Evolutionary conservation across 1,140 invertebrate species (phyloP).

Genomic region (Portunus trituberculatus): DNA sequence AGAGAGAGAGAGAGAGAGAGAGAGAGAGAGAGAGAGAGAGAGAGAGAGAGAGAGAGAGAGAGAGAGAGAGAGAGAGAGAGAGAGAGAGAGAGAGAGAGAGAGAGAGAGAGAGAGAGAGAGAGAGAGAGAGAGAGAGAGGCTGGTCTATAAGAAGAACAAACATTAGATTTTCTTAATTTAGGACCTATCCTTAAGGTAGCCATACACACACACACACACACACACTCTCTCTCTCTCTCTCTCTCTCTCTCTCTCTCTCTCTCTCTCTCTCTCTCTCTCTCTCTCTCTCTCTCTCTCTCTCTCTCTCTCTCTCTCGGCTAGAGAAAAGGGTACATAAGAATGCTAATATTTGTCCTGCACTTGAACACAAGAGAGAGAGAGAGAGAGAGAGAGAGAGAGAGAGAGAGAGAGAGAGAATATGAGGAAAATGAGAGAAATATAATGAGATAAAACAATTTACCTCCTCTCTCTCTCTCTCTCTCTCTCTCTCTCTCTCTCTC

Average conservation of each 20-base stretch:
- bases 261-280: slow-evolving; percentile 20
- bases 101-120: not conserved
- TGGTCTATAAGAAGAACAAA: not conserved
- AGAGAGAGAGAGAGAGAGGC: not conserved
- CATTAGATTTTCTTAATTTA: not conserved
- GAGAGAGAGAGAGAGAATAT: too few relatives aligned
- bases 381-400: too few relatives aligned
- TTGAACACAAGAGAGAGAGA: not conserved
- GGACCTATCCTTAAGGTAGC: not conserved
- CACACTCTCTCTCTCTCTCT: not conserved
- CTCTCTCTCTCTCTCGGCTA: not conserved
- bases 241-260: slow-evolving; percentile 20
- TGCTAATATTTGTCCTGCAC: not conserved
- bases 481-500: slow-evolving; percentile 20
- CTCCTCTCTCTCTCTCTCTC: slow-evolving; percentile 15
- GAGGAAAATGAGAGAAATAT: too few relatives aligned
- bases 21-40: too few relatives aligned
- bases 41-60: too few relatives aligned
- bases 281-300: slow-evolving; percentile 20
- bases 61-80: too few relatives aligned
- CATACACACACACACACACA: not conserved
- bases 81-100: too few relatives aligned
- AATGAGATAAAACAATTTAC: not conserved
- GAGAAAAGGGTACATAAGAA: not conserved
- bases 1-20: too few relatives aligned